These are phyloP conservation scores for Prinia subflava DNA, from an alignment of 2,113 vertebrate genomes.

Conservation along the genomic window DNA sequence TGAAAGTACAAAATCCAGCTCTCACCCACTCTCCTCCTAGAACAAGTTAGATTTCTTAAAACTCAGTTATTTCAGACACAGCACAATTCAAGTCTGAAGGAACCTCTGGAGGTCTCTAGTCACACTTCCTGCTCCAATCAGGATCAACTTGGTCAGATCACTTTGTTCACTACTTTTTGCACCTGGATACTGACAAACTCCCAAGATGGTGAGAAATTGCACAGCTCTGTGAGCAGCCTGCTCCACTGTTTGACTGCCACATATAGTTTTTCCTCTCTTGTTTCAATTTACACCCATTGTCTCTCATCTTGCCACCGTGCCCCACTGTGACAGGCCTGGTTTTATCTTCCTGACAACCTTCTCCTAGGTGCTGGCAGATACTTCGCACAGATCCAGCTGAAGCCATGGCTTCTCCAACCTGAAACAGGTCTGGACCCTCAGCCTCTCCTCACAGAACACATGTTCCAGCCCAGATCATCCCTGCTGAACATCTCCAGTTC, in stretches of 20 bases:
- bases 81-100: not conserved
- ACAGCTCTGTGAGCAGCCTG: not conserved
- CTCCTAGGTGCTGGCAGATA: not conserved
- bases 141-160: not conserved
- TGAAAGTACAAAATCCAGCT: not conserved
- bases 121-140: not conserved
- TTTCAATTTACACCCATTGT: not conserved
- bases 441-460: not conserved
- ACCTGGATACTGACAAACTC: not conserved
- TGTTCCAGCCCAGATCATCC: not conserved
- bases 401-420: not conserved
- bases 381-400: not conserved
- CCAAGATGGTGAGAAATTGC: not conserved
- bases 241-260: not conserved
- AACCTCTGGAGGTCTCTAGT: not conserved
- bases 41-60: not conserved
- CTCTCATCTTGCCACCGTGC: not conserved
- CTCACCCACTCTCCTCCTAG: not conserved
- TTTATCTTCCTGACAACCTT: not conserved
- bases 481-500: not conserved
- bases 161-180: not conserved
- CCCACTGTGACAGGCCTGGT: not conserved
- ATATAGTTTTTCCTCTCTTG: not conserved
- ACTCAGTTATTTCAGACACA: not conserved
- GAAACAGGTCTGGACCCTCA: not conserved